phyloP scores from a whole-genome alignment of 2,113 vertebrate species.

The Ictalurus furcatus region DNA sequence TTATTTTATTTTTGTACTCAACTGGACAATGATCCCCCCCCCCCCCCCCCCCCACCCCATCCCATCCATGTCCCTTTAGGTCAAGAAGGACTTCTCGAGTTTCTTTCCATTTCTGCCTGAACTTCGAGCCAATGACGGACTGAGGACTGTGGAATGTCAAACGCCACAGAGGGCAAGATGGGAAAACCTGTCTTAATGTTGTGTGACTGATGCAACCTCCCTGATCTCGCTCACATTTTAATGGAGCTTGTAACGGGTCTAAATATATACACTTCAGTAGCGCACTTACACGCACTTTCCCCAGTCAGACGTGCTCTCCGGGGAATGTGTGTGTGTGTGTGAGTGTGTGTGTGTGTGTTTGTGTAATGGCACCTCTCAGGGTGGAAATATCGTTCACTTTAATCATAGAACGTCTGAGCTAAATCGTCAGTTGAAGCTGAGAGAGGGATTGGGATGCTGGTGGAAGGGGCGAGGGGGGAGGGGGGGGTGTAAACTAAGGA shows the following conservation, averaged over 20 bases:
- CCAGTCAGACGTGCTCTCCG: slow-evolving; percentile 19
- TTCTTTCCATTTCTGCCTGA: slow-evolving; percentile 27
- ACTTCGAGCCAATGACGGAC: slow-evolving; percentile 14
- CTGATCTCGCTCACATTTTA: neutral
- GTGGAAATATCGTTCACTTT: slow-evolving; percentile 37
- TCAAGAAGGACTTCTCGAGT: slow-evolving; percentile 43
- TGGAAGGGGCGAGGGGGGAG: neutral
- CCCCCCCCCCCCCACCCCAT: no score
- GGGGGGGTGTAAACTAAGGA: neutral
- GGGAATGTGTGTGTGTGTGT: slow-evolving; percentile 37
- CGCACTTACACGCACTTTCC: slow-evolving; percentile 50
- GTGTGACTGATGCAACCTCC: slow-evolving; percentile 28
- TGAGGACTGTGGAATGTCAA: neutral
- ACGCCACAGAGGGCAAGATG: slow-evolving; percentile 7
- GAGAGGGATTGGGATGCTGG: neutral
- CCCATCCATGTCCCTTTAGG: neutral
- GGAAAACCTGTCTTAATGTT: slow-evolving; percentile 60
- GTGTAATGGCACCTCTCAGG: slow-evolving; percentile 18
- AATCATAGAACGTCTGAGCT: slow-evolving; percentile 35
- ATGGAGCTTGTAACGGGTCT: slow-evolving; percentile 58
- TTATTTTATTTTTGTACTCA: neutral
- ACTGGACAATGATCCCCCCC: neutral
- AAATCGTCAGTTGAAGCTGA: slow-evolving; percentile 17
- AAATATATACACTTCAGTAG: slow-evolving; percentile 60
- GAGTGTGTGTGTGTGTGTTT: slow-evolving; percentile 41